A percentile compares a stretch with the other conserved stretches of the same genome.
Evolutionary conservation across 2,888 invertebrate species (phyloP).

Genomic region (Xestoiulus laeticollis): DNA sequence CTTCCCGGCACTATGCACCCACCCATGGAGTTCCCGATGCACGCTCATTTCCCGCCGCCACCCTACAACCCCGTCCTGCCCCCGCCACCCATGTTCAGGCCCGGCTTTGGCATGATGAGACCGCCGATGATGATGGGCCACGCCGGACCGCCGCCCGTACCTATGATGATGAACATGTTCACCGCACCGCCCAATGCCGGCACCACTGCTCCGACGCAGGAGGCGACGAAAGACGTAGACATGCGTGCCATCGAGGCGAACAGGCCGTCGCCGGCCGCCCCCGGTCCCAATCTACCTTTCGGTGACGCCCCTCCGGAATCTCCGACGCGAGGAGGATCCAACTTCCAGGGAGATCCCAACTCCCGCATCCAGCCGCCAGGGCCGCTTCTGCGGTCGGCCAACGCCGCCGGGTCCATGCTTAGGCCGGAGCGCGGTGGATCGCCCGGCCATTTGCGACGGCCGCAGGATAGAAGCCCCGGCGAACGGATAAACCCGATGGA

Average conservation of each 20-base stretch:
- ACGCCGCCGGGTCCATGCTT: background rate
- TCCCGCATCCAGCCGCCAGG: background rate
- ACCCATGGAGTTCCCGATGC: conserved; percentile 40
- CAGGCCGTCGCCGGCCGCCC: background rate
- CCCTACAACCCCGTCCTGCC: conserved; percentile 39
- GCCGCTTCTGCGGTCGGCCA: background rate
- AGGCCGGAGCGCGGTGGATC: background rate
- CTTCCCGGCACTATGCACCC: conserved; percentile 36
- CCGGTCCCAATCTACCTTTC: background rate
- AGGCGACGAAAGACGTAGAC: conserved; percentile 45
- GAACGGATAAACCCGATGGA: background rate
- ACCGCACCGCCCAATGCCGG: background rate
- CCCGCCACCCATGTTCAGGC: conserved; percentile 45
- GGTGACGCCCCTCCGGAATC: background rate
- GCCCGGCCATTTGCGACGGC: background rate
- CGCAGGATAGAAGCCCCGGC: background rate
- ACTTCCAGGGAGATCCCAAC: background rate
- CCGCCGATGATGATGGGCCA: conserved; percentile 46
- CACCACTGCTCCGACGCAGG: background rate
- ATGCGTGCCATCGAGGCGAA: conserved; percentile 21
- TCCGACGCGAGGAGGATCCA: background rate
- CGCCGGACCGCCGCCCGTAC: background rate
- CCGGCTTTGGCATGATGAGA: conserved; percentile 36
- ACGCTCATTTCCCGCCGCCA: background rate
- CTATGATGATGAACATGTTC: background rate